Base-by-base conservation (phyloP, 2,888 invertebrate species). In the Himalopsyche tibetana region DNA sequence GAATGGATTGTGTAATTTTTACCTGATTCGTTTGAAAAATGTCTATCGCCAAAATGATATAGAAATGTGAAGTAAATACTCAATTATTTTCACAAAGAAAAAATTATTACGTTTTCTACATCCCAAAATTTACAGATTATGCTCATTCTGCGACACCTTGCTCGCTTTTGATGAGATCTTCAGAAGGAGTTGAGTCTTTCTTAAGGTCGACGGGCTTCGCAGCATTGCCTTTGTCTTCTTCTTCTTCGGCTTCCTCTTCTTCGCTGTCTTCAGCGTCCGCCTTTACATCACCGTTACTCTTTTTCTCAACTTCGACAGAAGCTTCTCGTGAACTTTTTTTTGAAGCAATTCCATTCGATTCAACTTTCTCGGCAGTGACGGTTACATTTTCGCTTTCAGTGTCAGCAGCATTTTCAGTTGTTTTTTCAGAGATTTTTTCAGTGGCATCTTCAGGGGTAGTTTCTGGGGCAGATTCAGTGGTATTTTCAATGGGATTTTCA, bases 141-240 rank as follows among this genome's bases (percentile, higher is more conserved):
- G 81, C 87, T 88, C 85, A 89, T 86, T 91, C 93, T 92, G 92
- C 90, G 28, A 91, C 91, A 2, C 90, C 90, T 89, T 92, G 90
- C 90, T 93, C 93, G 89, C 91, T 93, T 89, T 92, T 90, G 89
- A 93, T 93, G 86, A 93, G 91, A 88, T 91, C 91, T 89, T 92
- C 92, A 0, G 93, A 93, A 8, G 91, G 91, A 87, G 91, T 91
- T 19, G 85, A 19, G 36, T 92, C 92, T 88, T 91, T 91, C 90
- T 91, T 92, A 42, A 90, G 90, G 86, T 92, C 91, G 42, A 89
- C 85, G 17, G 84, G 12, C 19, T 83, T 85, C 45, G 28, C 15
- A n/a, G 82, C 83, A 38, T n/a, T 80, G 84, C 80, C 55, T 55
- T 89, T 89, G 84, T 81, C 84, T 1, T 63, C 83, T 36, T 86